Evolutionary conservation across 1,140 invertebrate genomes (phyloP), one percentile per base, ranked within the genome.

Genomic region (Psilanteris sp.): DNA sequence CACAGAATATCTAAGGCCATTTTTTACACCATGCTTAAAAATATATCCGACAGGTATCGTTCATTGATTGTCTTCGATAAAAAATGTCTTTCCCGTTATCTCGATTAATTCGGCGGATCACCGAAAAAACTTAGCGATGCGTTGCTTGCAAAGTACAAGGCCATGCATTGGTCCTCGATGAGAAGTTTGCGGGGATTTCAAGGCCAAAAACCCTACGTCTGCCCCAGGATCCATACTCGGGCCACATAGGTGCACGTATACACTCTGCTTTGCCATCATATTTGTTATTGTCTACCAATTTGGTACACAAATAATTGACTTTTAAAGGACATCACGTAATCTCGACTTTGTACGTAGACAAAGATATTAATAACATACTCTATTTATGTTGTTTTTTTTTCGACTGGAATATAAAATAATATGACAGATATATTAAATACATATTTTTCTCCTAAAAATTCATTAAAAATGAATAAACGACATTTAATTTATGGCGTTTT

Each of bases 191-290:
- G 22, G 20, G 29, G 62, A 29, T 29, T 22, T 31, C 67, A 62
- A 62, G 70, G 70, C 50, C 36, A 43, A 57, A 66, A 59, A 73
- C 70, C 59, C 52, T 57, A 36, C 27, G 29, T 24, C 9, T 44
- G 52, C 36, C 43, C 32, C 14, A 39, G 50, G 50, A 66, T 62
- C 70, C 70, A 73, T 73, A 14, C 5, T 57, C 20, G 36, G 29
- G 22, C 50, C 27, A 27, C 59, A 34, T 13, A 18, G 31, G 31
- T 11, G 57, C 70, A 66, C 70, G 59, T 73, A 73, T 22, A 8
- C 68, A 32, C 41, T 41, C 36, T 32, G 44, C 54, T 54, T 52
- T 15, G 34, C 11, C 1, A 0, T 22, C 15, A 24, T 9, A 1
- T 10, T 26, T n/a, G 10, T 43, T 50, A 34, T 22, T 50, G 11